phyloP scores from a whole-genome alignment of 2,797 vertebrate genomes.

The Lacerta agilis region DNA sequence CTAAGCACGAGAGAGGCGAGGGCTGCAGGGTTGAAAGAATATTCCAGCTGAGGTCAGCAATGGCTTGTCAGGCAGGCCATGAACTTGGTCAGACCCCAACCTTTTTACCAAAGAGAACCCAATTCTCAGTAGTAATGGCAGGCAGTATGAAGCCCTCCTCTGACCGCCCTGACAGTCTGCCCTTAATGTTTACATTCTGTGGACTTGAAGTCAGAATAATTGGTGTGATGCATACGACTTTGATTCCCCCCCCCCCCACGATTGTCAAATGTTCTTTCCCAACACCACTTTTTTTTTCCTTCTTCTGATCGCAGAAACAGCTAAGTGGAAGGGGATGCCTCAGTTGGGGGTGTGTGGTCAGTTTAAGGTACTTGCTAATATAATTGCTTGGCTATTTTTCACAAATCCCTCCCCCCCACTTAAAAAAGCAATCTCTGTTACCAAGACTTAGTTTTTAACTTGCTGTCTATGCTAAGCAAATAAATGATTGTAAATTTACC shows the following conservation, averaged over 20 bases:
- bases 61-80: conserved; percentile 52
- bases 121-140: accelerated
- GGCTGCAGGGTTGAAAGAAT: conserved; percentile 60
- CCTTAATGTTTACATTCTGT: conserved; percentile 6
- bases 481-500: neutral
- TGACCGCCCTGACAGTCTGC: neutral
- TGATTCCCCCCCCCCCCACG: neutral
- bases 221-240: conserved; percentile 23
- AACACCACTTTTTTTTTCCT: neutral
- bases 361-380: neutral
- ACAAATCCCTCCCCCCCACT: neutral
- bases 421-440: neutral
- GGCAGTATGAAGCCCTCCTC: neutral
- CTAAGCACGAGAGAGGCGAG: conserved; percentile 23
- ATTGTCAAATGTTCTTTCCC: neutral
- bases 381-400: neutral
- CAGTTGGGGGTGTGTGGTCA: neutral
- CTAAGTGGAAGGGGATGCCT: neutral
- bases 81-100: conserved; percentile 39
- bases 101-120: conserved; percentile 11
- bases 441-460: neutral
- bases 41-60: conserved; percentile 65
- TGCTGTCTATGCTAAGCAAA: neutral
- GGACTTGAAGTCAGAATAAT: conserved; percentile 45
- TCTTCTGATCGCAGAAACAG: neutral